A percentile compares a stretch with the other conserved stretches of the same genome.
Conservation (phyloP, 2,113 vertebrate genomes). For the Uropsilus gracilis region DNA sequence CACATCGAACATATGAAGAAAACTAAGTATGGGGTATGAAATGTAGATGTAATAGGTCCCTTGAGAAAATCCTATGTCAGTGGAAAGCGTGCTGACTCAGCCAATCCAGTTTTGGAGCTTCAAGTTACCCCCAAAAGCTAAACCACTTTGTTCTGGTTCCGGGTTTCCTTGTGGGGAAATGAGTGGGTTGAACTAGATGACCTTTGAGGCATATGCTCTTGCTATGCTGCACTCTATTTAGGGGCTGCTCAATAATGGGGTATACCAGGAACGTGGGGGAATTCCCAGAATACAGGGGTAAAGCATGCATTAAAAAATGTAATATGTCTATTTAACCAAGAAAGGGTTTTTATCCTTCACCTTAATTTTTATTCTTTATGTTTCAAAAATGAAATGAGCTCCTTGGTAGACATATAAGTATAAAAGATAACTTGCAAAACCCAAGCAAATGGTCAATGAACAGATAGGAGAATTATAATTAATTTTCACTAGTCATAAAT, state of each 20-base stretch:
- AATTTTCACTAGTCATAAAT: constrained; percentile 12
- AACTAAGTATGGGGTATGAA: neutral
- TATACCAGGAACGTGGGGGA: constrained; percentile 34
- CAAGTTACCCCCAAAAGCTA: neutral
- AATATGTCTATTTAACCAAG: neutral
- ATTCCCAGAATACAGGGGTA: constrained; percentile 3
- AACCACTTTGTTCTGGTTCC: neutral
- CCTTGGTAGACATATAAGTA: constrained; percentile 27
- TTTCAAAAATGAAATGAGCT: constrained; percentile 4
- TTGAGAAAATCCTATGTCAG: neutral
- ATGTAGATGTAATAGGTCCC: fast-evolving
- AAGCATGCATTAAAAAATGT: neutral
- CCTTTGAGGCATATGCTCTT: constrained; percentile 45
- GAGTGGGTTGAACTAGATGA: constrained; percentile 63
- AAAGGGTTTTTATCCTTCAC: constrained; percentile 11
- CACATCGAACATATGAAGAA: neutral
- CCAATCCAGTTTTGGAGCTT: neutral
- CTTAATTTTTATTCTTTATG: constrained; percentile 4
- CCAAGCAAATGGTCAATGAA: neutral
- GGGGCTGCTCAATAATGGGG: neutral
- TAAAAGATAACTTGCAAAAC: neutral
- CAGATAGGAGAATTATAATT: neutral
- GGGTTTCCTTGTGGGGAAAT: constrained; percentile 34
- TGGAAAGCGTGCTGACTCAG: constrained; percentile 65
- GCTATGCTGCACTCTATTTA: neutral